phyloP scores from a whole-genome alignment of 1,140 invertebrate species.

The Lepeophtheirus salmonis region DNA sequence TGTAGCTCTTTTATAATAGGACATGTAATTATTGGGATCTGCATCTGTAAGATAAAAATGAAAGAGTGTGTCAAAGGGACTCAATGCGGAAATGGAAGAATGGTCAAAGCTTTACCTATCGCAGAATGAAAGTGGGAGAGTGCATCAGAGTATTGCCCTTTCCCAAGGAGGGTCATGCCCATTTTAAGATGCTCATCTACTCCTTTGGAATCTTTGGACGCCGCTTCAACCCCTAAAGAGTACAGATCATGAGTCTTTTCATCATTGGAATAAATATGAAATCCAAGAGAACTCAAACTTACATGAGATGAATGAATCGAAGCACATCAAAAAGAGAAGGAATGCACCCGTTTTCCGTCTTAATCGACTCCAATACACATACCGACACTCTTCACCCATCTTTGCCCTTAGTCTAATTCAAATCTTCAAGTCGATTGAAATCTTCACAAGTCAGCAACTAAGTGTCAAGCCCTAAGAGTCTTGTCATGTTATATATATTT shows the following conservation, averaged over 20 bases:
- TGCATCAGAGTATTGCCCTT: constrained; percentile 85
- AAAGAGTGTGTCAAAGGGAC: not conserved
- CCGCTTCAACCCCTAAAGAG: constrained; percentile 20
- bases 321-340: constrained; percentile 13
- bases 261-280: not conserved
- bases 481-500: too few relatives aligned
- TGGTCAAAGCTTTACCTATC: constrained; percentile 50
- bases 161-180: constrained; percentile 69
- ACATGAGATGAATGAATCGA: constrained; percentile 15
- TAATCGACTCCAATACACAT: constrained; percentile 1
- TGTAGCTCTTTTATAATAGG: constrained; percentile 81
- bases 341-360: constrained; percentile 7
- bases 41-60: constrained; percentile 45
- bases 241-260: not conserved
- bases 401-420: not conserved
- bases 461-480: too few relatives aligned
- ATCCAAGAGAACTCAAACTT: constrained; percentile 3
- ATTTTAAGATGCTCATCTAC: constrained; percentile 79
- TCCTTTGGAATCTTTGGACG: constrained; percentile 34
- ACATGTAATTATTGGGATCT: constrained; percentile 86
- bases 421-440: not conserved
- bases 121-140: constrained; percentile 93
- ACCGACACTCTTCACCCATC: not conserved
- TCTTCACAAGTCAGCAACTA: too few relatives aligned
- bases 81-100: not conserved